A percentile compares a stretch with the other conserved stretches of the same genome.
phyloP scores from a whole-genome alignment of 2,113 vertebrate species.

The Choloepus hoffmanni region DNA sequence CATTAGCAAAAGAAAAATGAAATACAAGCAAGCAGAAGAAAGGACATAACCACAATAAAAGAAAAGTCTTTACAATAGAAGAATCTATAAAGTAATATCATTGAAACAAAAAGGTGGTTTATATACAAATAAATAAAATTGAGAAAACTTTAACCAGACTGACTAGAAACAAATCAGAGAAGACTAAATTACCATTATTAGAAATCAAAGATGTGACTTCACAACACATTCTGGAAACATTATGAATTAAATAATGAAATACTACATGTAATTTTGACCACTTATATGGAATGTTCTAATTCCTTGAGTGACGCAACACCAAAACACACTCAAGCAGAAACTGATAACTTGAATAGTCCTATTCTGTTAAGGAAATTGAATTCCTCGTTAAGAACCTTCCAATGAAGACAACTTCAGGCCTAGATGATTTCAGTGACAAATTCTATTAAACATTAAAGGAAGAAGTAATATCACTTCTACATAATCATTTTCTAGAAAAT shows the following conservation, averaged over 20 bases:
- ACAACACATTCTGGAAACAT: neutral
- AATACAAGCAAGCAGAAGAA: neutral
- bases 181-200: neutral
- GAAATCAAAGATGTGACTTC: neutral
- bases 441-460: neutral
- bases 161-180: neutral
- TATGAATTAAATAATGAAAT: neutral
- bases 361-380: neutral
- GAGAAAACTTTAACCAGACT: neutral
- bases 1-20: neutral
- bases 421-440: neutral
- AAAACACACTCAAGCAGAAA: neutral
- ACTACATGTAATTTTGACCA: neutral
- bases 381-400: neutral
- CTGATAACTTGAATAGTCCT: neutral
- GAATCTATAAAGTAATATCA: neutral
- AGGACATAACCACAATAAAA: neutral
- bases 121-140: neutral
- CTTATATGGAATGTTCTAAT: neutral
- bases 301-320: neutral
- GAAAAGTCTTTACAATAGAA: neutral
- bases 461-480: neutral
- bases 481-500: neutral
- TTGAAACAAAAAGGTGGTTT: neutral
- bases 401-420: neutral